These are phyloP conservation scores for Tribolium madens DNA, from an alignment of 1,140 invertebrate genomes.

Conservation along the genomic window DNA sequence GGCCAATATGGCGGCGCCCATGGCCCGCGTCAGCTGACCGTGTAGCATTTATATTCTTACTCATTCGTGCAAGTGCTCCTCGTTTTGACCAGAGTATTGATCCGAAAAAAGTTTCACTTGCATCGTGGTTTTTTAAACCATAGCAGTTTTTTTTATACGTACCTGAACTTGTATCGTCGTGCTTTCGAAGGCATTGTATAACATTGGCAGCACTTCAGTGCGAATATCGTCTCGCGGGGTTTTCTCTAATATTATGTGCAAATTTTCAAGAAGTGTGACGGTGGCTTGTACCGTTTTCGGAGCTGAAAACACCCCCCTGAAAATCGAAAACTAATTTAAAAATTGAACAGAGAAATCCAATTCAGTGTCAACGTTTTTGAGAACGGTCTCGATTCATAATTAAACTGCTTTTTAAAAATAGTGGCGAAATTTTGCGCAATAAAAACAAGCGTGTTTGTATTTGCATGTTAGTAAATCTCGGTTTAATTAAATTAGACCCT, in stretches of 20 bases:
- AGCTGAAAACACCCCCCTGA: constrained; percentile 79
- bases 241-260: constrained; percentile 92
- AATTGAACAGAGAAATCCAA: constrained; percentile 20
- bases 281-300: constrained; percentile 92
- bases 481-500: not conserved
- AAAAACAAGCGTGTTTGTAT: not conserved
- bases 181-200: constrained; percentile 91
- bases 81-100: too few species aligned
- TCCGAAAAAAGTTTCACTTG: too few species aligned
- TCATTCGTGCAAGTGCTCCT: too few species aligned
- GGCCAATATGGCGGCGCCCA: too few species aligned
- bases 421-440: not conserved
- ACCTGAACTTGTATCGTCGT: constrained; percentile 95
- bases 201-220: constrained; percentile 86
- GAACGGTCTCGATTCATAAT: constrained; percentile 31
- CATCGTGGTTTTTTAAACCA: too few species aligned
- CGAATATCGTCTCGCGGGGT: constrained; percentile 84
- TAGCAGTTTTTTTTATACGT: constrained; percentile 51
- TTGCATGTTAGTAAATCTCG: not conserved
- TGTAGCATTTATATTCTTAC: too few species aligned
- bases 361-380: constrained; percentile 13
- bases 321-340: constrained; percentile 24
- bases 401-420: constrained; percentile 3
- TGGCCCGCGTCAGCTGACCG: too few species aligned
- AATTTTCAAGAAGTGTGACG: constrained; percentile 90